phyloP scores from a whole-genome alignment of 2,888 invertebrate species.

The Phyllotreta striolata region DNA sequence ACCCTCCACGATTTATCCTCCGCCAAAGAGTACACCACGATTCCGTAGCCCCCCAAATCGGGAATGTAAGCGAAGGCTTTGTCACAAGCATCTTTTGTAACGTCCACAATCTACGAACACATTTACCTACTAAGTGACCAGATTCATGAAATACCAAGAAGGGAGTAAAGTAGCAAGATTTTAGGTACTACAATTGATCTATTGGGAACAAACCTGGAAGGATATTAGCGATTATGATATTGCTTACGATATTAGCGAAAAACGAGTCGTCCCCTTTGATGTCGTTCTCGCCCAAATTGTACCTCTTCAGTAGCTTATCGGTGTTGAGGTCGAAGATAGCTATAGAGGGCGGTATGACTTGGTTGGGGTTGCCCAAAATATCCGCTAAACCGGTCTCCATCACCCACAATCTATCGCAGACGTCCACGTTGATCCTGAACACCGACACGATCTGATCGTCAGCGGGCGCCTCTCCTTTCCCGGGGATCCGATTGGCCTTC shows the following conservation, averaged over 20 bases:
- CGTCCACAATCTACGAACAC: constrained; percentile 72
- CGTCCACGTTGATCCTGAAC: constrained; percentile 76
- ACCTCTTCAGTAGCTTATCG: constrained; percentile 74
- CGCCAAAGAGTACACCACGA: constrained; percentile 79
- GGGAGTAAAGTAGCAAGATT: no score
- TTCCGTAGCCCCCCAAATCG: constrained; percentile 77
- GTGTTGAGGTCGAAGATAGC: constrained; percentile 80
- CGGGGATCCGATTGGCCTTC: constrained; percentile 79
- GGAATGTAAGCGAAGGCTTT: constrained; percentile 81
- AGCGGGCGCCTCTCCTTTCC: constrained; percentile 62
- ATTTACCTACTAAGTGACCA: background rate
- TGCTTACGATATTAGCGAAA: constrained; percentile 80
- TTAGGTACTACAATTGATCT: background rate
- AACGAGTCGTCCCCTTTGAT: constrained; percentile 79
- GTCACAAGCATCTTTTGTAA: constrained; percentile 73
- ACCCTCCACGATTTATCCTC: constrained; percentile 81
- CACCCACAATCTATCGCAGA: constrained; percentile 83
- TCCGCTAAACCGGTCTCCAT: constrained; percentile 82
- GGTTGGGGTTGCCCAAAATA: constrained; percentile 72
- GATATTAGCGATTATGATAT: no score
- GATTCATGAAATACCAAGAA: background rate
- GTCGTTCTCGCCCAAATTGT: constrained; percentile 74
- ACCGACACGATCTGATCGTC: constrained; percentile 74
- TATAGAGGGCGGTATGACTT: constrained; percentile 70
- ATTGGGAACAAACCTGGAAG: background rate